Evolutionary conservation across 1,140 invertebrate genomes (phyloP).

Genomic region (Vollenhovia emeryi): DNA sequence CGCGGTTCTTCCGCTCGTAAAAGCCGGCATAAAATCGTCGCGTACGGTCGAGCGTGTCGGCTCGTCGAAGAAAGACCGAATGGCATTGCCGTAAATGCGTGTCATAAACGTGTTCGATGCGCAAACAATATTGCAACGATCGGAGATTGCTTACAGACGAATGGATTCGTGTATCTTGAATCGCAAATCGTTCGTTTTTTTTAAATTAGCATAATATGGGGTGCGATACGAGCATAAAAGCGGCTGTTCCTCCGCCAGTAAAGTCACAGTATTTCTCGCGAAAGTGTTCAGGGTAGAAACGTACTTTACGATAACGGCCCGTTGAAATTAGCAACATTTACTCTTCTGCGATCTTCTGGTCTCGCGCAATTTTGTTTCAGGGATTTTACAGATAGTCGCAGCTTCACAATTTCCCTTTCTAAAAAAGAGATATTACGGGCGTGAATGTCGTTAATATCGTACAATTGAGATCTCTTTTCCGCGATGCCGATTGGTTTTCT

Average conservation of each 20-base stretch:
- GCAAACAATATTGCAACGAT: conserved; percentile 52
- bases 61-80: conserved; percentile 77
- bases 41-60: conserved; percentile 68
- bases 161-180: background rate
- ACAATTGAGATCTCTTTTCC: too few species aligned
- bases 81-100: conserved; percentile 76
- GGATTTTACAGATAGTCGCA: conserved; percentile 1
- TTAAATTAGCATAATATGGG: conserved; percentile 82
- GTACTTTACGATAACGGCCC: conserved; percentile 45
- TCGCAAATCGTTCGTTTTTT: conserved; percentile 40
- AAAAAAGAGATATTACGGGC: too few species aligned
- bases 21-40: conserved; percentile 82
- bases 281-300: conserved; percentile 68
- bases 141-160: background rate
- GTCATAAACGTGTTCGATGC: conserved; percentile 83
- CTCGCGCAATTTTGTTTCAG: background rate
- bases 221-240: conserved; percentile 78
- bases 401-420: background rate
- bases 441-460: too few species aligned
- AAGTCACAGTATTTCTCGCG: conserved; percentile 72
- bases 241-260: conserved; percentile 69
- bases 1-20: conserved; percentile 80
- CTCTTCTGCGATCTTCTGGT: background rate
- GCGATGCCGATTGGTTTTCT: too few species aligned
- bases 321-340: conserved; percentile 70